phyloP scores from a whole-genome alignment of 2,113 vertebrate genomes.

The Pachypanchax playfairii region DNA sequence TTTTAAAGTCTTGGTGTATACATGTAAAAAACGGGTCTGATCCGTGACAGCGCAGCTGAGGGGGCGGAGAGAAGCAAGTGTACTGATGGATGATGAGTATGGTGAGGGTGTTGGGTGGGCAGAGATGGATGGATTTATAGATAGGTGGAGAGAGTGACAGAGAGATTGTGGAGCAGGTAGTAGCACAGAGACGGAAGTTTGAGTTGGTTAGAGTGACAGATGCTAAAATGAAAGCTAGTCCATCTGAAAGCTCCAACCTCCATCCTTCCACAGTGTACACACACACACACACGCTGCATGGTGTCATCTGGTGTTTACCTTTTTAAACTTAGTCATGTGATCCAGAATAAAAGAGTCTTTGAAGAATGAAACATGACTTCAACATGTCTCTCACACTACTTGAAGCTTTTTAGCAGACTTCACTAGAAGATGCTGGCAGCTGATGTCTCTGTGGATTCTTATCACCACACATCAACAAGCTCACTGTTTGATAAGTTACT shows the following conservation, averaged over 20 bases:
- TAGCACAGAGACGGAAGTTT: constrained; percentile 34
- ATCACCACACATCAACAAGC: no score
- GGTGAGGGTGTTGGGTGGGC: constrained; percentile 22
- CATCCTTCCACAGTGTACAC: neutral
- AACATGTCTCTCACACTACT: neutral
- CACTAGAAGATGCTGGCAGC: no score
- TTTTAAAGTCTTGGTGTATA: constrained; percentile 8
- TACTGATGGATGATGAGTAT: constrained; percentile 40
- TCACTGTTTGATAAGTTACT: no score
- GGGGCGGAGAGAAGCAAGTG: constrained; percentile 29
- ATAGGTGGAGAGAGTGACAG: constrained; percentile 17
- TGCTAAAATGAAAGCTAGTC: constrained; percentile 46
- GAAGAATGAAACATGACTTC: constrained; percentile 6
- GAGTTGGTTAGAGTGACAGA: constrained; percentile 48
- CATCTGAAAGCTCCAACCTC: constrained; percentile 43
- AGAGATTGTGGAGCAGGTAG: constrained; percentile 14
- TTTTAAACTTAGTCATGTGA: constrained; percentile 11
- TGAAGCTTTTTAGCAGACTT: neutral
- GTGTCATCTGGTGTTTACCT: constrained; percentile 32
- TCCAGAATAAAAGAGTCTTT: constrained; percentile 5
- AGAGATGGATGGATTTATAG: constrained; percentile 43
- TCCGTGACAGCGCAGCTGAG: constrained; percentile 9
- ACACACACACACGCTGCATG: constrained; percentile 1
- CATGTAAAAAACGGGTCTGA: constrained; percentile 20
- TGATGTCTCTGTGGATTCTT: neutral